These are phyloP conservation scores for Lathamus discolor DNA, from an alignment of 2,113 vertebrate species.

Conservation along the genomic window DNA sequence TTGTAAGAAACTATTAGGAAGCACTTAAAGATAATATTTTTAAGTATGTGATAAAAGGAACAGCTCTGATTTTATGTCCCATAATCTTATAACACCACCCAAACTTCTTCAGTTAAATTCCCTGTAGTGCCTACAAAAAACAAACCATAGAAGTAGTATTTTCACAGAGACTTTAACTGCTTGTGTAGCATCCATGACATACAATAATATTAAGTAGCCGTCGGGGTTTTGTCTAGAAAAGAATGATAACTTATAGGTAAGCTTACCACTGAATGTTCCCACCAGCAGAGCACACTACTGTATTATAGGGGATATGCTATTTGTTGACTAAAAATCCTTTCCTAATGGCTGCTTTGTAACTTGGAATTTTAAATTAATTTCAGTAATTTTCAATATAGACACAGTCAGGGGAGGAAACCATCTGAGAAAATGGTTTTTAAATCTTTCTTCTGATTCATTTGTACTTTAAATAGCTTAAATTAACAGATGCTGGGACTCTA, in stretches of 20 bases:
- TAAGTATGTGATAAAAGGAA: conserved; percentile 33
- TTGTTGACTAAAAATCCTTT: neutral
- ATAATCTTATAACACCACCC: conserved; percentile 10
- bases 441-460: conserved; percentile 7
- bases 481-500: conserved; percentile 50
- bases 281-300: neutral
- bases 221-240: neutral
- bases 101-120: conserved; percentile 28
- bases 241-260: neutral
- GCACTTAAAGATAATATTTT: conserved; percentile 43
- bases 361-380: neutral
- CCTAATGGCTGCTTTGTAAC: neutral
- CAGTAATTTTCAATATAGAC: neutral
- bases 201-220: neutral
- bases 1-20: conserved; percentile 33
- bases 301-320: neutral
- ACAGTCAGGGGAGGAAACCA: neutral
- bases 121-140: neutral
- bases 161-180: neutral
- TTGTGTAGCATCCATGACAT: neutral
- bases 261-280: neutral
- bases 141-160: neutral
- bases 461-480: conserved; percentile 40
- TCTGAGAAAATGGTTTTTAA: neutral
- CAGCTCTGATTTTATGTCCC: conserved; percentile 32